These are phyloP conservation scores for Lepeophtheirus nordmannii DNA, from an alignment of 2,888 invertebrate species.

Conservation along the genomic window DNA sequence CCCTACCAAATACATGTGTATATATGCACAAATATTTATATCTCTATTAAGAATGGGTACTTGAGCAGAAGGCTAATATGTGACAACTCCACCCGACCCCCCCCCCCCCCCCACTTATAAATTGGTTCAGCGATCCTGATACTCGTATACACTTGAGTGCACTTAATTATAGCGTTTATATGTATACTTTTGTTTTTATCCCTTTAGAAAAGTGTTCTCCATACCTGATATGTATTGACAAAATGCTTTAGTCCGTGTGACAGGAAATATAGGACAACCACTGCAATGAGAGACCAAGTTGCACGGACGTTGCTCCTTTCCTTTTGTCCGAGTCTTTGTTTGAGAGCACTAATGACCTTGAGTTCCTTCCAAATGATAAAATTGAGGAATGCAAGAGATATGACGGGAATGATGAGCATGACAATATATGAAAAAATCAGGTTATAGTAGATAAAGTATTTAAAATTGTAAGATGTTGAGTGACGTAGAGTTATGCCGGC, in stretches of 20 bases:
- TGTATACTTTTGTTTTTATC: not conserved
- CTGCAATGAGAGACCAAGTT: conserved; percentile 6
- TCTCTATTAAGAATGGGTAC: too few relatives aligned
- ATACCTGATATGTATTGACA: conserved; percentile 8
- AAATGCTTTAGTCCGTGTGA: conserved; percentile 1
- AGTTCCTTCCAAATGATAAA: conserved; percentile 13
- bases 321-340: conserved; percentile 5
- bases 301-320: conserved; percentile 12
- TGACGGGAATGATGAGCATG: not conserved
- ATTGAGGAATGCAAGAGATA: not conserved
- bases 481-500: not conserved
- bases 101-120: too few relatives aligned
- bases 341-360: not conserved
- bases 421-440: conserved; percentile 1
- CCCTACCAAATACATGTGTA: too few relatives aligned
- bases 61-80: too few relatives aligned
- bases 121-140: too few relatives aligned
- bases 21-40: too few relatives aligned
- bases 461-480: not conserved
- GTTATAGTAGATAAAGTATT: conserved; percentile 9
- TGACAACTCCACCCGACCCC: too few relatives aligned
- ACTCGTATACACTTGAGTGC: too few relatives aligned
- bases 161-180: not conserved
- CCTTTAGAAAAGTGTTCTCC: not conserved
- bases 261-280: conserved; percentile 3